These are phyloP conservation scores for Catagonus wagneri DNA, from an alignment of 2,113 vertebrate species.

Conservation along the genomic window DNA sequence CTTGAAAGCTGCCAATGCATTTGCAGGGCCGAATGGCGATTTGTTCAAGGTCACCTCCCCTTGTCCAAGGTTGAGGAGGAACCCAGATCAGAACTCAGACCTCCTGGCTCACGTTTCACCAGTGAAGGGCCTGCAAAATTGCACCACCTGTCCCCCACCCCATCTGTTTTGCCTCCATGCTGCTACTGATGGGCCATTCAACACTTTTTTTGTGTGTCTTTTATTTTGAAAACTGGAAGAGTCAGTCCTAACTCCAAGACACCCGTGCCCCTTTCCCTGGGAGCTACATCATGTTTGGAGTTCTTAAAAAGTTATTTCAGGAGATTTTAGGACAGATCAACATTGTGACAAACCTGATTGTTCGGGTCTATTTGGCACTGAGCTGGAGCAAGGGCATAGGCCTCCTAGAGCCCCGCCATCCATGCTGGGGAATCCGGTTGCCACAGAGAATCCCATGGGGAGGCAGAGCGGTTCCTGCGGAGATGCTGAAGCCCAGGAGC, in stretches of 20 bases:
- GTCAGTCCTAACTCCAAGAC: not conserved
- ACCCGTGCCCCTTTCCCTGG: not conserved
- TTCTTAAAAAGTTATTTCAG: not conserved
- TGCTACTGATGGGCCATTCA: not conserved
- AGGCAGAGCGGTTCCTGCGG: not conserved
- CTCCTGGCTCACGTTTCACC: not conserved
- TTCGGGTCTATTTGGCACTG: not conserved
- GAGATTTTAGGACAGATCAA: not conserved
- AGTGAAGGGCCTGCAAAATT: not conserved
- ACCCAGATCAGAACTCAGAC: not conserved
- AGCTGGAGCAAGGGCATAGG: not conserved
- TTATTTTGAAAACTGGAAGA: not conserved
- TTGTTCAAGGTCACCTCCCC: not conserved
- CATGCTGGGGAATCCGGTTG: rapidly evolving
- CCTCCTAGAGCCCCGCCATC: not conserved
- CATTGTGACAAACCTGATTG: not conserved
- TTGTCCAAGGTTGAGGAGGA: not conserved
- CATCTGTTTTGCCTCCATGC: not conserved
- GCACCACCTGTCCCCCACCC: not conserved
- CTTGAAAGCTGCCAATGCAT: not conserved
- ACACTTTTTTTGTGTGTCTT: not conserved
- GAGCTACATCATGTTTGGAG: not conserved
- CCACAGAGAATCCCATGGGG: rapidly evolving
- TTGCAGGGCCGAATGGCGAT: not conserved
- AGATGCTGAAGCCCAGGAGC: not conserved